Conservation (phyloP, 2,888 invertebrate species). For the Ophioninae sp. region DNA sequence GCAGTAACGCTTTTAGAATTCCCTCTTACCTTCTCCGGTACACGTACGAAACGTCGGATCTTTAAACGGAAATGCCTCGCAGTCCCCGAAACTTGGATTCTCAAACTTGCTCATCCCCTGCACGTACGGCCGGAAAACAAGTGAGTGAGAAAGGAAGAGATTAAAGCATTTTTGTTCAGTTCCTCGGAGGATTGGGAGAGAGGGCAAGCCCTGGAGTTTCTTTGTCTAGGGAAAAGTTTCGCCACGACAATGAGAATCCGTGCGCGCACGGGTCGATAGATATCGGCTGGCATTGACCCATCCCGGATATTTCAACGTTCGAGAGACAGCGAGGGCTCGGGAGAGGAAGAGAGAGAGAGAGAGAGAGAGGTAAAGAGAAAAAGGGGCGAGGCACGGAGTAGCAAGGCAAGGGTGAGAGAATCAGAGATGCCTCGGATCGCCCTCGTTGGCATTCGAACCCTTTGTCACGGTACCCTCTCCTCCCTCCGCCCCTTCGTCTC, state of each 20-base stretch:
- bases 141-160: conserved; percentile 1
- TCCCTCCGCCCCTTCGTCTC: neutral
- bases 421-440: conserved; percentile 40
- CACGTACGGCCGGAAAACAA: neutral
- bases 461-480: conserved; percentile 63
- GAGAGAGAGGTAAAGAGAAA: neutral
- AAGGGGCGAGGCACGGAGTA: conserved; percentile 41
- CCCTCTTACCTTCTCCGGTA: neutral
- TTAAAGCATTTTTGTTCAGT: neutral
- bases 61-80: conserved; percentile 36
- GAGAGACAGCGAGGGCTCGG: neutral
- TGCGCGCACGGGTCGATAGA: conserved; percentile 58
- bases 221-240: conserved; percentile 15
- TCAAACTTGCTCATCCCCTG: conserved; percentile 25
- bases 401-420: conserved; percentile 56
- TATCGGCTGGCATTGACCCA: conserved; percentile 70
- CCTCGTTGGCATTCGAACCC: conserved; percentile 70
- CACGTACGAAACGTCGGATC: conserved; percentile 5
- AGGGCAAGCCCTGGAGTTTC: conserved; percentile 14
- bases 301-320: conserved; percentile 42
- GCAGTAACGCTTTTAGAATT: conserved; percentile 27
- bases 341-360: neutral
- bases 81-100: conserved; percentile 31
- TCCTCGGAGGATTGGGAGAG: neutral
- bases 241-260: conserved; percentile 33